phyloP scores from a whole-genome alignment of 2,888 invertebrate species.

The Brachyptera putata region DNA sequence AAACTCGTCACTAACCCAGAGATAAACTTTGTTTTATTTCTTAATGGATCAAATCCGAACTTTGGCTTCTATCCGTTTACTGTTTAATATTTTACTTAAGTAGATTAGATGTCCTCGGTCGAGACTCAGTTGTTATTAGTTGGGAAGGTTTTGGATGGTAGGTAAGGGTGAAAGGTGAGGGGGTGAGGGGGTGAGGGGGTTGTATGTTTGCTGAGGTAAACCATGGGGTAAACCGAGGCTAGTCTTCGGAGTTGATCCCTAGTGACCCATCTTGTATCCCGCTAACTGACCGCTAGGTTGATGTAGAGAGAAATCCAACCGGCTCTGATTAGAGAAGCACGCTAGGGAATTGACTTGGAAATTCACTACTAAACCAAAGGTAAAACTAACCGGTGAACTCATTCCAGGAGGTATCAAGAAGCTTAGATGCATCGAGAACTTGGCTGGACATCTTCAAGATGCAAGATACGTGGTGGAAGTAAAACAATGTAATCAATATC shows the following conservation, averaged over 20 bases:
- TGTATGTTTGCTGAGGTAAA: constrained; percentile 17
- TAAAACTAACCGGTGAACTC: neutral
- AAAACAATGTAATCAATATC: too few species aligned
- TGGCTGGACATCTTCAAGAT: too few species aligned
- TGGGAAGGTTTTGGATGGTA: constrained; percentile 15
- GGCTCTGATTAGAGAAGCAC: constrained; percentile 10
- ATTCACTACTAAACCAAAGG: neutral
- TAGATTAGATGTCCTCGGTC: constrained; percentile 19
- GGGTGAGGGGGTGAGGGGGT: too few species aligned
- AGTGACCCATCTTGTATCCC: constrained; percentile 9
- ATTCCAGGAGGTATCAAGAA: too few species aligned
- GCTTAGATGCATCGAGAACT: too few species aligned
- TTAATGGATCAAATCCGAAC: constrained; percentile 9
- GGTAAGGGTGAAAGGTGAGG: too few species aligned
- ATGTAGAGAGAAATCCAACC: neutral
- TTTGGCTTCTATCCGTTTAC: neutral
- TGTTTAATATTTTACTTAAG: constrained; percentile 21
- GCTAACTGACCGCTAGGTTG: constrained; percentile 14
- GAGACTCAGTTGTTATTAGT: constrained; percentile 20
- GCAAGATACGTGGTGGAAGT: too few species aligned
- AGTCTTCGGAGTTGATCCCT: constrained; percentile 15
- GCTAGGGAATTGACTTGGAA: constrained; percentile 13
- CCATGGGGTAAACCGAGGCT: constrained; percentile 13
- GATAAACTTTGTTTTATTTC: constrained; percentile 10
- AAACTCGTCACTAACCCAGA: neutral